These are phyloP conservation scores for Gnathonemus longibarbis DNA, from an alignment of 2,113 vertebrate genomes.

Conservation along the genomic window DNA sequence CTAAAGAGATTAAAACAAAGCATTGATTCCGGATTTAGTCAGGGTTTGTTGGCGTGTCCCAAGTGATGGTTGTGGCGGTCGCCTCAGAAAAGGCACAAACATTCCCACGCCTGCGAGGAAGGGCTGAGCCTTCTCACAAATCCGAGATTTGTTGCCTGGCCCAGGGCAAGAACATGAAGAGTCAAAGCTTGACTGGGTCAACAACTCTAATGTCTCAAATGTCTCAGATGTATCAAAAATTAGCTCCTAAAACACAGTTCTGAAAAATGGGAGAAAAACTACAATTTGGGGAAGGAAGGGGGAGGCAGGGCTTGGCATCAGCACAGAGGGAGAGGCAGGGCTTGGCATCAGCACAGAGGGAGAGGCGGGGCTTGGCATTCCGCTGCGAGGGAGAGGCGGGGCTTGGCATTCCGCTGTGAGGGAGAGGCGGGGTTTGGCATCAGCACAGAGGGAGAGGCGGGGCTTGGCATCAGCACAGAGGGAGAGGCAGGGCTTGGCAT, in stretches of 20 bases:
- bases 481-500: not conserved
- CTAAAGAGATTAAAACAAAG: not conserved
- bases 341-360: not conserved
- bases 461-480: not conserved
- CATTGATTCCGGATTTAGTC: not conserved
- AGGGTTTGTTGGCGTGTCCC: not conserved
- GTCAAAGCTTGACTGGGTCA: not conserved
- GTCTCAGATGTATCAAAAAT: conserved; percentile 28
- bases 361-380: not conserved
- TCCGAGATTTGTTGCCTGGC: not conserved
- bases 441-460: not conserved
- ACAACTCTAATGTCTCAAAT: conserved; percentile 34
- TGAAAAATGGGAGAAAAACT: not conserved
- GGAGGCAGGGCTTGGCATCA: not conserved
- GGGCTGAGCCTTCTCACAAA: not conserved
- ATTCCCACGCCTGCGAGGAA: not conserved
- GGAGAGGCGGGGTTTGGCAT: too few relatives aligned
- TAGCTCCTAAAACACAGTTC: conserved; percentile 28
- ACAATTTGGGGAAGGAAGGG: not conserved
- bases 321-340: not conserved
- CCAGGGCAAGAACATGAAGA: not conserved
- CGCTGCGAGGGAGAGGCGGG: too few relatives aligned
- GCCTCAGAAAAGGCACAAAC: not conserved
- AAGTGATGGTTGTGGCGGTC: not conserved
- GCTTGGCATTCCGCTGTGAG: too few relatives aligned